phyloP scores from a whole-genome alignment of 2,888 invertebrate genomes.

The Carabus problematicus region DNA sequence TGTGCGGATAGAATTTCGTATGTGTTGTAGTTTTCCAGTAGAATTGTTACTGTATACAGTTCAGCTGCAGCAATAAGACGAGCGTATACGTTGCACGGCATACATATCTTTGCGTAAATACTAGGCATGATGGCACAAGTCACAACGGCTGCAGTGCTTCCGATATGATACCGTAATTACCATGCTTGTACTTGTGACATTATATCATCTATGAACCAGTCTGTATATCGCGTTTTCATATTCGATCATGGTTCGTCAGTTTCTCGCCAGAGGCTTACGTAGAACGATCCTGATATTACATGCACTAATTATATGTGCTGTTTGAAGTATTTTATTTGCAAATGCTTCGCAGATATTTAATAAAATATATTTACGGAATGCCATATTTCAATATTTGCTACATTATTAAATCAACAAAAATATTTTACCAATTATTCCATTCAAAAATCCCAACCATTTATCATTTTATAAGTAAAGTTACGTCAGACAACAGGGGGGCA shows the following conservation, averaged over 20 bases:
- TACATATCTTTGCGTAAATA: too few relatives aligned
- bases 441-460: constrained; percentile 28
- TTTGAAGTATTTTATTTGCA: constrained; percentile 2
- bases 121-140: background rate
- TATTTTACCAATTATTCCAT: constrained; percentile 10
- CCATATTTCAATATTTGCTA: constrained; percentile 7
- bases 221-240: background rate
- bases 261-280: background rate
- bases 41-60: too few relatives aligned
- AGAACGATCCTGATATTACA: background rate
- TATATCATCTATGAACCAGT: constrained; percentile 6
- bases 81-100: too few relatives aligned
- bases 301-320: constrained; percentile 12
- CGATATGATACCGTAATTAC: constrained; percentile 37
- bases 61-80: too few relatives aligned
- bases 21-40: too few relatives aligned
- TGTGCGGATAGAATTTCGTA: too few relatives aligned
- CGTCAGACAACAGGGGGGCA: background rate
- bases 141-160: constrained; percentile 3
- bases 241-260: constrained; percentile 3
- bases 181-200: constrained; percentile 19
- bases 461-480: constrained; percentile 25
- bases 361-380: background rate
- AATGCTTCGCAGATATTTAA: constrained; percentile 1
- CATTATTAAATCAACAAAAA: too few relatives aligned